These are phyloP conservation scores for Neoaliturus tenellus DNA, from an alignment of 2,888 invertebrate genomes.

Conservation along the genomic window DNA sequence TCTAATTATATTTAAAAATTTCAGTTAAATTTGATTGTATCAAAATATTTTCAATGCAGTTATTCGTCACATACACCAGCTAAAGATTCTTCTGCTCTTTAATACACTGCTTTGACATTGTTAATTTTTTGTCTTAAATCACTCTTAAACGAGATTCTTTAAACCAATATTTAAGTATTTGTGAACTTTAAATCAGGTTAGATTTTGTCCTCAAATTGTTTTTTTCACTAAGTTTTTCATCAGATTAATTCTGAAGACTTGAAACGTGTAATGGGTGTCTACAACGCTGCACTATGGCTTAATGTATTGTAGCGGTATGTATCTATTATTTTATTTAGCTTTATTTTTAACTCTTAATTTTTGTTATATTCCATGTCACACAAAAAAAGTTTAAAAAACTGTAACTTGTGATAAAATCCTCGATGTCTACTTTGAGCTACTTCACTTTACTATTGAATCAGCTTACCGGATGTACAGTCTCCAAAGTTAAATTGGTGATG, in stretches of 20 bases:
- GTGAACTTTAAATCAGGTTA: neutral
- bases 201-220: neutral
- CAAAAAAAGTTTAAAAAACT: neutral
- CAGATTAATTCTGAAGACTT: conserved; percentile 23
- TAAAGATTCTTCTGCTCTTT: too few species aligned
- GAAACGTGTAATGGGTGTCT: neutral
- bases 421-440: neutral
- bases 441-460: conserved; percentile 7
- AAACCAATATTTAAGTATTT: too few species aligned
- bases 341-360: conserved; percentile 28
- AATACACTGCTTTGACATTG: too few species aligned
- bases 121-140: too few species aligned
- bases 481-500: conserved; percentile 24
- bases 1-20: too few species aligned
- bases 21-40: too few species aligned
- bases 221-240: neutral
- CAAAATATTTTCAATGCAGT: too few species aligned
- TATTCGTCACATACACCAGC: too few species aligned
- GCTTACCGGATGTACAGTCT: neutral
- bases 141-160: too few species aligned
- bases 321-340: conserved; percentile 47
- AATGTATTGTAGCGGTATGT: conserved; percentile 37
- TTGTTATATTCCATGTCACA: neutral
- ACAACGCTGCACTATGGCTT: conserved; percentile 16
- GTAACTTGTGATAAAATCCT: neutral